Evolutionary conservation across 2,888 invertebrate species (phyloP).

Genomic region (Nemurella pictetii): DNA sequence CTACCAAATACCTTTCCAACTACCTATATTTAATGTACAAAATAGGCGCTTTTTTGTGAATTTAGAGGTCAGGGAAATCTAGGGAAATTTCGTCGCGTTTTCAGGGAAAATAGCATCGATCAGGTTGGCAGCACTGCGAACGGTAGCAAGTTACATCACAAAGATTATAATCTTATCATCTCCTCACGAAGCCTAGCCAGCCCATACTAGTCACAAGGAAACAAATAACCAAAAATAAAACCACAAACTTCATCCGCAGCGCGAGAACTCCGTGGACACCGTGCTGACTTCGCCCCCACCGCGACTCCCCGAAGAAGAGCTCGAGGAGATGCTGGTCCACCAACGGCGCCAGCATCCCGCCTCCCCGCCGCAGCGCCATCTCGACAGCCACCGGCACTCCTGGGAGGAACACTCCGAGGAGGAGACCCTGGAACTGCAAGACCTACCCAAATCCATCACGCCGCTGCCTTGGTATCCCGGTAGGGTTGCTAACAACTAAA

Average conservation of each 20-base stretch:
- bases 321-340: conserved; percentile 23
- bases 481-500: neutral
- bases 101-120: no score
- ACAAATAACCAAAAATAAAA: no score
- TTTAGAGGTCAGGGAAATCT: no score
- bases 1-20: no score
- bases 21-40: no score
- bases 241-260: conserved; percentile 53
- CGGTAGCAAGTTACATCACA: no score
- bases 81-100: no score
- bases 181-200: no score
- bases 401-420: conserved; percentile 75
- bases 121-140: no score
- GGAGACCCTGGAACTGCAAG: conserved; percentile 69
- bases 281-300: conserved; percentile 67
- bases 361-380: neutral
- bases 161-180: no score
- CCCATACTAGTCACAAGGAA: no score
- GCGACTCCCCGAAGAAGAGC: conserved; percentile 31
- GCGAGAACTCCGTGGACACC: conserved; percentile 69
- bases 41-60: no score
- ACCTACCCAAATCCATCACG: conserved; percentile 58
- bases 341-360: conserved; percentile 24
- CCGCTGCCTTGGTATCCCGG: conserved; percentile 50
- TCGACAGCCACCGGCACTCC: conserved; percentile 54